A percentile compares a stretch with the other conserved stretches of the same genome.
These are phyloP conservation scores for Troglohyphantes excavatus DNA, from an alignment of 2,888 invertebrate species.

Conservation along the genomic window DNA sequence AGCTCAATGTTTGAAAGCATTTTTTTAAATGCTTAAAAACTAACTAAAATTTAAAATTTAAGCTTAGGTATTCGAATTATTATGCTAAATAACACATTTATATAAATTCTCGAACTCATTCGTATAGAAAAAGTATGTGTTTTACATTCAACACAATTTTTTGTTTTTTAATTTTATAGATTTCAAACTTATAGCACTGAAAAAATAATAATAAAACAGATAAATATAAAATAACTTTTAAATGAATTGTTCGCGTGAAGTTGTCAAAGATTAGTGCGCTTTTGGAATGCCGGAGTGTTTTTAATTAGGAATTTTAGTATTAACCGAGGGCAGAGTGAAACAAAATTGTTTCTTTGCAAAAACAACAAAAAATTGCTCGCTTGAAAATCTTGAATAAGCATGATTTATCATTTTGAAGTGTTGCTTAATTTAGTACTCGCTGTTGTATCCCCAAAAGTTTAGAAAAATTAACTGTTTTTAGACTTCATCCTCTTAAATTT, in stretches of 20 bases:
- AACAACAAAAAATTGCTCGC: constrained; percentile 17
- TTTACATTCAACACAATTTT: too few relatives aligned
- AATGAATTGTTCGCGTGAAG: background rate
- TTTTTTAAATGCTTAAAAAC: too few relatives aligned
- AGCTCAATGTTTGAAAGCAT: too few relatives aligned
- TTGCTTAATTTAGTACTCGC: constrained; percentile 31
- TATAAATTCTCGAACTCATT: too few relatives aligned
- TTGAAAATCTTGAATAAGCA: constrained; percentile 13
- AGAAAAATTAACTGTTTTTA: background rate
- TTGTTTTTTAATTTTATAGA: too few relatives aligned
- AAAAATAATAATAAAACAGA: too few relatives aligned
- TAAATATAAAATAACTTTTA: background rate
- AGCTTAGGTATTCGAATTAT: too few relatives aligned
- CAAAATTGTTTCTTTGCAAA: constrained; percentile 10
- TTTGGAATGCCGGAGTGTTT: background rate
- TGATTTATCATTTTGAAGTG: constrained; percentile 35
- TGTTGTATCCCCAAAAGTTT: background rate
- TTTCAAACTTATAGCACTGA: too few relatives aligned
- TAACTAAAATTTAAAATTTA: too few relatives aligned
- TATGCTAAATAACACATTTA: too few relatives aligned
- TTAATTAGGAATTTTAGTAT: constrained; percentile 21
- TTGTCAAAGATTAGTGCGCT: background rate
- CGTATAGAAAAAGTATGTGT: too few relatives aligned
- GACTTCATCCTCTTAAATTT: constrained; percentile 20
- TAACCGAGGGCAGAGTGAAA: background rate